These are phyloP conservation scores for Corythornis cristatus DNA, from an alignment of 2,113 vertebrate species.

Conservation along the genomic window DNA sequence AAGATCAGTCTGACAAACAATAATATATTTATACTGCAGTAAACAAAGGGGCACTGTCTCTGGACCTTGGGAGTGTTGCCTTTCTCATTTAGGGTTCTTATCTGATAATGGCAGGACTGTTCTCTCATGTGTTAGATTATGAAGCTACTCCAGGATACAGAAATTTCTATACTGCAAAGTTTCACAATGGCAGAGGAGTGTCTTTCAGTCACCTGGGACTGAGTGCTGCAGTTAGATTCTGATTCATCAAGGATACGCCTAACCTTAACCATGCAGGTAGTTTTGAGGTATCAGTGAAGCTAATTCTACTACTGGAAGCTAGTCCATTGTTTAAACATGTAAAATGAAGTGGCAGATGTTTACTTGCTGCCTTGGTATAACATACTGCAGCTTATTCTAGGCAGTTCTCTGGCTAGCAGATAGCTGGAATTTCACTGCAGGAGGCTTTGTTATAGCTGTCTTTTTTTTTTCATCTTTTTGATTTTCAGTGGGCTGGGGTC, in stretches of 20 bases:
- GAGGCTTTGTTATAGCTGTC: neutral
- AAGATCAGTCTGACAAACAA: constrained; percentile 37
- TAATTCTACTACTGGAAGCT: neutral
- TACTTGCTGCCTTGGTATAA: neutral
- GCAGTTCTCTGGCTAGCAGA: neutral
- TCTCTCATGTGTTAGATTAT: rapidly evolving
- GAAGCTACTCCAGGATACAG: neutral
- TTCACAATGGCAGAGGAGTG: neutral
- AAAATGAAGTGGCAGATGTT: neutral
- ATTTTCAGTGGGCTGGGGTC: neutral
- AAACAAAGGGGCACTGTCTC: neutral
- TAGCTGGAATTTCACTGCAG: neutral
- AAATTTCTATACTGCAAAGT: neutral
- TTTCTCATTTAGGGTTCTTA: neutral
- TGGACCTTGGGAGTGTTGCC: neutral
- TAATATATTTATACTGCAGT: neutral
- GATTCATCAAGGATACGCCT: neutral
- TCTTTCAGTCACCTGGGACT: neutral
- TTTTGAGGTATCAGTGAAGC: neutral
- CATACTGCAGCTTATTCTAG: neutral
- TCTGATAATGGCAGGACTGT: neutral
- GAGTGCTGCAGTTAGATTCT: neutral
- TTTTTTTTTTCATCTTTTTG: neutral
- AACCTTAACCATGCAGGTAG: neutral
- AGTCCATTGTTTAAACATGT: neutral